Percentiles rank a stretch among this genome's conserved stretches.
These are phyloP conservation scores for Corythucha ciliata DNA, from an alignment of 2,888 invertebrate genomes.

Conservation along the genomic window DNA sequence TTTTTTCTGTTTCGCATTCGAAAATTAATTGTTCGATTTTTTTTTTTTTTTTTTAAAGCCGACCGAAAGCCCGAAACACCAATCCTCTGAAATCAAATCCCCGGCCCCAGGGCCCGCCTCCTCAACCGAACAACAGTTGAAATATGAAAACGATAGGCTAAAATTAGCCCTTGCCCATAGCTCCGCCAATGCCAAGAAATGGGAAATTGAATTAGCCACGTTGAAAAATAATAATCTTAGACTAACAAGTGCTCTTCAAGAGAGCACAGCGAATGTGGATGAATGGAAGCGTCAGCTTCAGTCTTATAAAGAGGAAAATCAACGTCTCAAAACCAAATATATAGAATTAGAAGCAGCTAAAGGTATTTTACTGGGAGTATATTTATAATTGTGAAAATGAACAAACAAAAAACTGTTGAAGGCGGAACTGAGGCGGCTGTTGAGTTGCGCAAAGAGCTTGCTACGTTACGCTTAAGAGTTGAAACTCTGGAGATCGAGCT, in stretches of 20 bases:
- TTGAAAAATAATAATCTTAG: slow-evolving; percentile 93
- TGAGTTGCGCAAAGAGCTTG: slow-evolving; percentile 65
- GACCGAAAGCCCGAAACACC: slow-evolving; percentile 57
- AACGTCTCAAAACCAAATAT: slow-evolving; percentile 65
- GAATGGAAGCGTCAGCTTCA: slow-evolving; percentile 97
- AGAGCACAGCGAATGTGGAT: slow-evolving; percentile 93
- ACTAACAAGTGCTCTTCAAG: slow-evolving; percentile 87
- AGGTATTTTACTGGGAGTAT: slow-evolving; percentile 40
- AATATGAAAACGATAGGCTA: slow-evolving; percentile 93
- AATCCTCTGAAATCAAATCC: slow-evolving; percentile 39
- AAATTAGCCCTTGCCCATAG: slow-evolving; percentile 92
- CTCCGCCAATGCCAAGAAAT: slow-evolving; percentile 96
- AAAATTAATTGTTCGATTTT: not conserved
- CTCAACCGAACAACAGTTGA: slow-evolving; percentile 71
- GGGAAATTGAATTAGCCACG: slow-evolving; percentile 94
- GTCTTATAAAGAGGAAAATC: slow-evolving; percentile 82
- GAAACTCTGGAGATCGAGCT: slow-evolving; percentile 74
- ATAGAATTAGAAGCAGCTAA: slow-evolving; percentile 61
- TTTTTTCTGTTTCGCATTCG: not conserved
- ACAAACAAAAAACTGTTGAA: slow-evolving; percentile 28
- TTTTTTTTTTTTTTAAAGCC: slow-evolving; percentile 32
- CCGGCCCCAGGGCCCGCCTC: slow-evolving; percentile 38
- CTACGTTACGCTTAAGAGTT: slow-evolving; percentile 64
- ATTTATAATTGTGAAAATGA: not conserved
- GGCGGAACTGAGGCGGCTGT: slow-evolving; percentile 60